A percentile compares a stretch with the other conserved stretches of the same genome.
phyloP scores from a whole-genome alignment of 2,888 invertebrate species.

The Bhutanitis thaidina region DNA sequence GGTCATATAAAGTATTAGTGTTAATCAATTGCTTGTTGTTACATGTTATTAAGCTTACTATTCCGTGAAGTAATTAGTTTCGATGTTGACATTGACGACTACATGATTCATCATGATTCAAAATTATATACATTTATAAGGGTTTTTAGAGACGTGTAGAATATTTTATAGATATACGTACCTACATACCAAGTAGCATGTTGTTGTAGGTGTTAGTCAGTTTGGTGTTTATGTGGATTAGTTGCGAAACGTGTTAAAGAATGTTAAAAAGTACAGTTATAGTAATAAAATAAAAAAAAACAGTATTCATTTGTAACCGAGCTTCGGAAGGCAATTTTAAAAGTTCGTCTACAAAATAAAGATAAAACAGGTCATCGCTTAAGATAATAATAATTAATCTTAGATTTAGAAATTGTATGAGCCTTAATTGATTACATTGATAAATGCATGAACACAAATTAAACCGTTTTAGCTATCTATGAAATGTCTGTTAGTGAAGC shows the following conservation, averaged over 20 bases:
- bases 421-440: conserved; percentile 27
- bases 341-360: conserved; percentile 41
- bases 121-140: conserved; percentile 75
- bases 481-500: conserved; percentile 9
- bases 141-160: conserved; percentile 52
- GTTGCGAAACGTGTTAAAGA: conserved; percentile 37
- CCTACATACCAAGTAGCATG: conserved; percentile 31
- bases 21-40: conserved; percentile 33
- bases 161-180: conserved; percentile 43
- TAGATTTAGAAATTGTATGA: conserved; percentile 23
- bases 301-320: conserved; percentile 39
- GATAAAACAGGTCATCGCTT: conserved; percentile 33
- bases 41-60: conserved; percentile 42
- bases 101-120: conserved; percentile 29
- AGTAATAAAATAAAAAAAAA: conserved; percentile 22
- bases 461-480: background rate
- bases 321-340: conserved; percentile 66
- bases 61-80: conserved; percentile 45
- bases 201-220: conserved; percentile 55
- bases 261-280: conserved; percentile 29
- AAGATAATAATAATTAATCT: conserved; percentile 27
- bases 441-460: conserved; percentile 6
- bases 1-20: conserved; percentile 18
- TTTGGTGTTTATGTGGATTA: conserved; percentile 50
- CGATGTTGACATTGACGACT: conserved; percentile 49